A percentile compares a stretch with the other conserved stretches of the same genome.
These are phyloP conservation scores for Acrobasis consociella DNA, from an alignment of 2,888 invertebrate genomes.

Conservation along the genomic window DNA sequence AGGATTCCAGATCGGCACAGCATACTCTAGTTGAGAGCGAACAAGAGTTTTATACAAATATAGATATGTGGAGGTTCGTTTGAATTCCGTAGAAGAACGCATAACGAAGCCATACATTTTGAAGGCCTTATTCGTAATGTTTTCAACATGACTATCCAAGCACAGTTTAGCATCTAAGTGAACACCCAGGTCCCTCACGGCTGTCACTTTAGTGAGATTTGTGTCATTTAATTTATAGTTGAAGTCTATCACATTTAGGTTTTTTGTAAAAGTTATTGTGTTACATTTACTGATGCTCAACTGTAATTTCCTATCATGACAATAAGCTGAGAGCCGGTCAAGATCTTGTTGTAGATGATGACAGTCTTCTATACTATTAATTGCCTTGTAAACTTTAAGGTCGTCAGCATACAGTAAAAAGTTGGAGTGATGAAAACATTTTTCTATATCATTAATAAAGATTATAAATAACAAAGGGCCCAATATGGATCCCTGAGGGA, in stretches of 20 bases:
- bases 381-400: slow-evolving; percentile 6
- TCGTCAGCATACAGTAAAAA: slow-evolving; percentile 16
- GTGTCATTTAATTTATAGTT: neutral
- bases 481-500: neutral
- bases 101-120: neutral
- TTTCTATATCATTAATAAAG: slow-evolving; percentile 14
- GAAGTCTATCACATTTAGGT: neutral
- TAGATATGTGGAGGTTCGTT: slow-evolving; percentile 1
- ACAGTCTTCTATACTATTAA: neutral
- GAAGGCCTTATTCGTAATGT: neutral
- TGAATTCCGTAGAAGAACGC: neutral
- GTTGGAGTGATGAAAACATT: neutral
- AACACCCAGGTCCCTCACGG: neutral
- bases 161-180: neutral
- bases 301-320: neutral
- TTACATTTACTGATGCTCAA: slow-evolving; percentile 2
- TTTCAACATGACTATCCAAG: neutral
- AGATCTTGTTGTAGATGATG: neutral
- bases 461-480: slow-evolving; percentile 1
- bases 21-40: slow-evolving; percentile 6
- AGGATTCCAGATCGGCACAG: slow-evolving; percentile 1
- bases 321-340: neutral
- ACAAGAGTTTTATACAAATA: slow-evolving; percentile 11
- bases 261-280: slow-evolving; percentile 1
- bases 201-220: neutral